Base-by-base conservation (phyloP, 2,113 vertebrate genomes). In the Arizona elegans region DNA sequence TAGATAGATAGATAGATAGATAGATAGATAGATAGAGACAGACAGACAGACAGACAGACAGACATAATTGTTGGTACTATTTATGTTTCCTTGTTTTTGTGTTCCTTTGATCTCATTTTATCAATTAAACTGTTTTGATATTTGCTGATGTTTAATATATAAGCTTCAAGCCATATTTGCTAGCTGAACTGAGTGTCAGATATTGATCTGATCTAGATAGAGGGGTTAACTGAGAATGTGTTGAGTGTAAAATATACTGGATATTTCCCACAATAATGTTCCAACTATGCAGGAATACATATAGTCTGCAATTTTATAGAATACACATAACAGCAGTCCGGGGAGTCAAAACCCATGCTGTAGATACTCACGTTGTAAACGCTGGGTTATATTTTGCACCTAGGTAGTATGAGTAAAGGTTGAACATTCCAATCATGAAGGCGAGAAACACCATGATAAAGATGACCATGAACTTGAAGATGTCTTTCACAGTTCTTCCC, bases 391-490 rank as follows among this genome's bases (percentile, higher is more conserved):
- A 99, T 96, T 99, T 99, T 89, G 99, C 99, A 97, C 99, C 99
- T 96, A 99, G 98, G 97, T 99, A 99, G 98, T 99, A 99, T 1
- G 99, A 99, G 93, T 99, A 99, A 59, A 99, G 98, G 97, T 99
- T 99, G 98, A 99, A 99, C 99, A 99, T 99, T 93, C 99, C 99
- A 5, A 99, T 99, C 99, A 99, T 99, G 97, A 99, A 99, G 96
- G 99, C 99, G 95, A 99, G 99, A 94, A 99, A 99, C 92, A 99
- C 99, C 99, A 99, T 99, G 97, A 99, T 99, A 98, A 99, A 99
- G 97, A 99, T 99, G 97, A 99, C 99, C 99, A 99, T 99, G 97
- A 99, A 99, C 97, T 99, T 99, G 98, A 99, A 99, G 98, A 99
- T 99, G 93, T 99, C 99, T 96, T 99, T 99, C 95, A 99, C 99